Conservation (phyloP, 2,113 vertebrate species). For the Panthera leo region DNA sequence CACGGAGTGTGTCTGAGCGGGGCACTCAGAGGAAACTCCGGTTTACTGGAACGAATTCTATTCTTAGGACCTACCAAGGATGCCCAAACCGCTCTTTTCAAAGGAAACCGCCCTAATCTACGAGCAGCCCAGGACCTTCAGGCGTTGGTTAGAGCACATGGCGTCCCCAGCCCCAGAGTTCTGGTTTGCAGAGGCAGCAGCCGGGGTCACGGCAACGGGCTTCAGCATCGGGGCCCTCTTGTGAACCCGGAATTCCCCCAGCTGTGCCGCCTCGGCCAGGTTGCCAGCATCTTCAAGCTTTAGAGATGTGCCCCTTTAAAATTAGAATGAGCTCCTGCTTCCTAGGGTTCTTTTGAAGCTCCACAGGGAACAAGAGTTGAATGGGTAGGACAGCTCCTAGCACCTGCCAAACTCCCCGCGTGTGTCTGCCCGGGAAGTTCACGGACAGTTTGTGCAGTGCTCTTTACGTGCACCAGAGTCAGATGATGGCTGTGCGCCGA, state of each 20-base stretch:
- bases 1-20: accelerated
- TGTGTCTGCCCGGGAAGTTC: background rate
- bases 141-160: accelerated
- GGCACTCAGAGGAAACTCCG: accelerated
- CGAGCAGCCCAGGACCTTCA: background rate
- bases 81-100: no score
- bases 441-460: accelerated
- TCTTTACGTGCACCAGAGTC: accelerated
- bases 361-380: background rate
- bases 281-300: no score
- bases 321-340: background rate
- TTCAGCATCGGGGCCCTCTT: no score
- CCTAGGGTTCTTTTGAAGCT: background rate
- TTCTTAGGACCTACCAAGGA: background rate
- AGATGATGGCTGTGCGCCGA: accelerated
- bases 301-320: background rate
- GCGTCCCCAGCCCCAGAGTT: no score
- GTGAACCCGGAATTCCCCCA: background rate
- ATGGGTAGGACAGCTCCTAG: background rate
- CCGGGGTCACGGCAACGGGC: background rate
- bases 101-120: background rate
- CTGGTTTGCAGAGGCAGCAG: background rate
- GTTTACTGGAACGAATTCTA: background rate
- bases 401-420: no score
- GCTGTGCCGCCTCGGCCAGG: background rate